Evolutionary conservation across 2,113 vertebrate species (phyloP).

Genomic region (Heterocephalus glaber): DNA sequence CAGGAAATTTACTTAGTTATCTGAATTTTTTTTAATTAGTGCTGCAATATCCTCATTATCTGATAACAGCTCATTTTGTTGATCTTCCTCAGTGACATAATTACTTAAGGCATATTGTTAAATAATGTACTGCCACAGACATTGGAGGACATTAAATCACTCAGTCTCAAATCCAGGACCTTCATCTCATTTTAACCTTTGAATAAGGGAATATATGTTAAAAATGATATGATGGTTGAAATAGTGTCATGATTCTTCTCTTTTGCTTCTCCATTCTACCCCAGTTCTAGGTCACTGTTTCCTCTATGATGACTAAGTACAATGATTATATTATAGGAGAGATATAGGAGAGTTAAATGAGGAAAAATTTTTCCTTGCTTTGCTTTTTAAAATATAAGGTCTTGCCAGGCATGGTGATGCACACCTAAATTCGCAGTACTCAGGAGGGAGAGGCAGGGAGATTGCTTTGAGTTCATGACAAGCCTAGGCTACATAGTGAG

Average conservation of each 20-base stretch:
- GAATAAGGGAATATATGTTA: neutral
- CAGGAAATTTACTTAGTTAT: neutral
- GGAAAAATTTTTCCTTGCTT: neutral
- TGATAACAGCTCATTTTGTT: neutral
- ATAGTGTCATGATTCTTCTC: neutral
- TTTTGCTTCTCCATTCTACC: neutral
- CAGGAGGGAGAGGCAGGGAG: too few species aligned
- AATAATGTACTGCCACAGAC: neutral
- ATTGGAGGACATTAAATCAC: neutral
- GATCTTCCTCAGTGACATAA: neutral
- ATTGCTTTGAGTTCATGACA: too few species aligned
- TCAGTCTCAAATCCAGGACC: neutral
- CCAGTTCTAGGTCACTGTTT: neutral
- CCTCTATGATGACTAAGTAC: neutral
- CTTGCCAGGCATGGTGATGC: too few species aligned
- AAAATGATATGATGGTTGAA: neutral
- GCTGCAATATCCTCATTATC: neutral
- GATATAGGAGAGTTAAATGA: neutral
- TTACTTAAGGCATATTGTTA: neutral
- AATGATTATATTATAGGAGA: neutral
- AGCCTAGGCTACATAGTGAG: too few species aligned
- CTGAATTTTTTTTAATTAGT: neutral
- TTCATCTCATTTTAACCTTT: neutral
- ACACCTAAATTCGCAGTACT: too few species aligned
- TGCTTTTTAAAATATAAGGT: neutral